Evolutionary conservation across 2,113 vertebrate genomes (phyloP).

Genomic region (Leucopsar rothschildi): DNA sequence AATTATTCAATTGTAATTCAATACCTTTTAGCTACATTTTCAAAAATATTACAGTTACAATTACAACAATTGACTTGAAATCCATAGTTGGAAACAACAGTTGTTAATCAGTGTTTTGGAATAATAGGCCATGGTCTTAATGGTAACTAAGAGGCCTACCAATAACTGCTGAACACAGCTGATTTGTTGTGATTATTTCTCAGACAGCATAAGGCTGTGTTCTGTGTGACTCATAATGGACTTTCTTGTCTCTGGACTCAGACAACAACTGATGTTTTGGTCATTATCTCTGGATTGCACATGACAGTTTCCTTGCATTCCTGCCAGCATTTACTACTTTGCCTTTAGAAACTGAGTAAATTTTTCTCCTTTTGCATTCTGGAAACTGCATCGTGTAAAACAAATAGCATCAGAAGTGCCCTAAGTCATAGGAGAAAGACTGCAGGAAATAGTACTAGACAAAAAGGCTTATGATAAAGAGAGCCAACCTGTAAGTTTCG

Average conservation of each 20-base stretch:
- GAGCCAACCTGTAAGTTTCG: background rate
- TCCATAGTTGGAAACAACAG: slow-evolving; percentile 7
- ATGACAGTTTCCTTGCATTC: background rate
- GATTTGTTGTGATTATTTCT: slow-evolving; percentile 18
- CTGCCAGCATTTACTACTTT: background rate
- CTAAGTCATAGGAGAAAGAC: background rate
- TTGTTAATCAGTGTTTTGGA: background rate
- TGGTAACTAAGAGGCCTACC: background rate
- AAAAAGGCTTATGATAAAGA: background rate
- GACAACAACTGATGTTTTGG: background rate
- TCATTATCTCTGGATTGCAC: background rate
- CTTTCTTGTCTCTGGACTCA: background rate
- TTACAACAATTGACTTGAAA: slow-evolving; percentile 11
- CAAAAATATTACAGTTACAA: background rate
- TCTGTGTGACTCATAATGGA: background rate
- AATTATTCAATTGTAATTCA: background rate
- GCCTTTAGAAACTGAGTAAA: background rate
- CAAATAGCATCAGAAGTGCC: background rate
- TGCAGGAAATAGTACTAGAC: background rate
- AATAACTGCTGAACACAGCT: slow-evolving; percentile 6
- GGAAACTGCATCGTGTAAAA: background rate
- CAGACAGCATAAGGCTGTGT: background rate
- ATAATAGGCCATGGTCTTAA: background rate
- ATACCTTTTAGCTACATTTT: slow-evolving; percentile 28
- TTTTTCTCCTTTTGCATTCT: background rate